Percentiles rank a stretch among this genome's conserved stretches.
These are phyloP conservation scores for Drosophila saltans DNA, from an alignment of 1,140 invertebrate species.

Conservation along the genomic window DNA sequence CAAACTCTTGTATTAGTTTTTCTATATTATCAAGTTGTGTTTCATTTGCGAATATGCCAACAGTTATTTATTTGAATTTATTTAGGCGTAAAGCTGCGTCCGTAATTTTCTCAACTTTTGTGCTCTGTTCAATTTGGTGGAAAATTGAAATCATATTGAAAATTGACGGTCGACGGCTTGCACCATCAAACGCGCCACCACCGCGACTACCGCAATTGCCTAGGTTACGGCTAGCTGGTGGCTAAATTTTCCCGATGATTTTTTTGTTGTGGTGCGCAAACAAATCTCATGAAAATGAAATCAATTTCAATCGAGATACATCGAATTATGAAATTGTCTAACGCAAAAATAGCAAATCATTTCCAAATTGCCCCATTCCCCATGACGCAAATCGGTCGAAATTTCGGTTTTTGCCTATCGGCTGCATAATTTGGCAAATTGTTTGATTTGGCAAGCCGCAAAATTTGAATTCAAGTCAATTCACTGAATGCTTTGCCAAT, in stretches of 20 bases:
- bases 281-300: conserved; percentile 47
- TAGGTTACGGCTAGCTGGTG: background rate
- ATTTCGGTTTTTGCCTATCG: conserved; percentile 19
- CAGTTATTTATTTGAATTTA: conserved; percentile 62
- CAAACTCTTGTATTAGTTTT: conserved; percentile 20
- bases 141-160: conserved; percentile 69
- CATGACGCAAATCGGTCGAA: background rate
- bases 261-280: conserved; percentile 19
- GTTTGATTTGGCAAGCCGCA: conserved; percentile 38
- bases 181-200: background rate
- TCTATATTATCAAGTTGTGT: conserved; percentile 30
- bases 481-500: conserved; percentile 10
- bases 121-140: conserved; percentile 62
- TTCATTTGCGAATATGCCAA: conserved; percentile 25
- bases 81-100: conserved; percentile 58
- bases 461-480: conserved; percentile 48
- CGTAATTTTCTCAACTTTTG: conserved; percentile 61
- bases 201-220: conserved; percentile 27
- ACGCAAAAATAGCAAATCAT: conserved; percentile 43
- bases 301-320: conserved; percentile 51
- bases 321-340: conserved; percentile 20
- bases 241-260: conserved; percentile 8
- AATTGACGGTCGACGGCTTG: conserved; percentile 44
- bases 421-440: conserved; percentile 50
- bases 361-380: background rate